Evolutionary conservation across 2,797 vertebrate species (phyloP).

Genomic region (Acipenser transmontanus): DNA sequence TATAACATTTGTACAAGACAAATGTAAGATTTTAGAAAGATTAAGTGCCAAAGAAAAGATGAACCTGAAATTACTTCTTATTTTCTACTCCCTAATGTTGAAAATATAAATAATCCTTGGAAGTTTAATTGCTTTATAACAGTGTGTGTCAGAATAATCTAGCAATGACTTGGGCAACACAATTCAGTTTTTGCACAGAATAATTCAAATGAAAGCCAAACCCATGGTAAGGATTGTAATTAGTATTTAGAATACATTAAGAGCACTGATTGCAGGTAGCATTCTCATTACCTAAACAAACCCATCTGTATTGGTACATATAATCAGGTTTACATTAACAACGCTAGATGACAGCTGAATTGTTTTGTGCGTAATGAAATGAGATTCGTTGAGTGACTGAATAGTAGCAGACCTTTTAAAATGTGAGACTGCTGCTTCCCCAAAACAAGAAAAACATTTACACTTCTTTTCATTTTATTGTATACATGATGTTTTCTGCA

Average conservation of each 20-base stretch:
- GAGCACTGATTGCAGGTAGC: constrained; percentile 24
- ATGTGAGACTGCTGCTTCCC: neutral
- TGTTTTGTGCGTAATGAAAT: constrained; percentile 15
- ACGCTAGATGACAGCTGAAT: neutral
- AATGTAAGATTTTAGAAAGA: no score
- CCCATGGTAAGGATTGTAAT: constrained; percentile 23
- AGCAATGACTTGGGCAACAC: neutral
- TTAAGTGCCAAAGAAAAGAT: no score
- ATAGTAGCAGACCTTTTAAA: constrained; percentile 1
- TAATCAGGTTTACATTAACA: constrained; percentile 15
- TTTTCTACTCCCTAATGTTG: constrained; percentile 22
- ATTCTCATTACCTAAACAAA: constrained; percentile 26
- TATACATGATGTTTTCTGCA: constrained; percentile 28
- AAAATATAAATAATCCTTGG: constrained; percentile 22
- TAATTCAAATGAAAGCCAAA: constrained; percentile 26
- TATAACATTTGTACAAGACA: no score
- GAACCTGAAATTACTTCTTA: constrained; percentile 17
- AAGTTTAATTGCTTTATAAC: constrained; percentile 23
- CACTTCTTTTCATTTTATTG: constrained; percentile 43
- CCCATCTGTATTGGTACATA: constrained; percentile 15
- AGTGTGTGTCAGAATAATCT: neutral
- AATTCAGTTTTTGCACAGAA: constrained; percentile 13
- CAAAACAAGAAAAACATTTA: constrained; percentile 16
- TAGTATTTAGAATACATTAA: constrained; percentile 38
- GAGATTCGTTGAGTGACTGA: constrained; percentile 13